Percentiles rank a stretch among this genome's conserved stretches.
Evolutionary conservation across 2,113 vertebrate species (phyloP).

Genomic region (Antechinus flavipes): DNA sequence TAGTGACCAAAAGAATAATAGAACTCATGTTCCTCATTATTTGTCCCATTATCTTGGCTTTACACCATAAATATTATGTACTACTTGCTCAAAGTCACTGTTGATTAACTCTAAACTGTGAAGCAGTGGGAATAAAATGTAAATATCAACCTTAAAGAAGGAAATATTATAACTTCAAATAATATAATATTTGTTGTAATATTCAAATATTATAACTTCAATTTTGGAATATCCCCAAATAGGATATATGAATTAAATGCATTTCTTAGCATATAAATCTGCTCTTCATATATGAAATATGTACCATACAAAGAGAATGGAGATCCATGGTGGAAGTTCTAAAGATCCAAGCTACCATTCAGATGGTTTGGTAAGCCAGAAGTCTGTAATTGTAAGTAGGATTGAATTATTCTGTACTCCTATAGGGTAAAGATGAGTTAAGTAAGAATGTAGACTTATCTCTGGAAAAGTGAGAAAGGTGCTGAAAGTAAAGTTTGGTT

Average conservation of each 20-base stretch:
- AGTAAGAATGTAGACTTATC: background rate
- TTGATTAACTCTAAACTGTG: too few species aligned
- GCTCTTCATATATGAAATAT: too few species aligned
- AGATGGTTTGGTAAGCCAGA: background rate
- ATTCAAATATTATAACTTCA: background rate
- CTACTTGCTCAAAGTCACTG: too few species aligned
- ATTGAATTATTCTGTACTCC: background rate
- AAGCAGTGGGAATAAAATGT: too few species aligned
- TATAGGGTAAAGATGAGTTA: background rate
- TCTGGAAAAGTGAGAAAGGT: background rate
- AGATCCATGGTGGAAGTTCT: background rate
- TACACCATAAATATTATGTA: too few species aligned
- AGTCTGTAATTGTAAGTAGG: background rate
- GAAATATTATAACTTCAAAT: too few species aligned
- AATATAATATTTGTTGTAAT: too few species aligned
- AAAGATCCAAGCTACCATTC: background rate
- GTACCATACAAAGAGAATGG: background rate
- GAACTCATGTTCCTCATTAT: too few species aligned
- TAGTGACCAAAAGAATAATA: too few species aligned
- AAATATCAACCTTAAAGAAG: too few species aligned
- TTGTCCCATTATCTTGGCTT: too few species aligned
- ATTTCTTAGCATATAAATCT: background rate
- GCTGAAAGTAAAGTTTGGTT: background rate
- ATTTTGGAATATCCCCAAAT: background rate
- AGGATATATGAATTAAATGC: background rate